These are phyloP conservation scores for Ascidia mentula DNA, from an alignment of 23 tunicate species.

Conservation along the genomic window DNA sequence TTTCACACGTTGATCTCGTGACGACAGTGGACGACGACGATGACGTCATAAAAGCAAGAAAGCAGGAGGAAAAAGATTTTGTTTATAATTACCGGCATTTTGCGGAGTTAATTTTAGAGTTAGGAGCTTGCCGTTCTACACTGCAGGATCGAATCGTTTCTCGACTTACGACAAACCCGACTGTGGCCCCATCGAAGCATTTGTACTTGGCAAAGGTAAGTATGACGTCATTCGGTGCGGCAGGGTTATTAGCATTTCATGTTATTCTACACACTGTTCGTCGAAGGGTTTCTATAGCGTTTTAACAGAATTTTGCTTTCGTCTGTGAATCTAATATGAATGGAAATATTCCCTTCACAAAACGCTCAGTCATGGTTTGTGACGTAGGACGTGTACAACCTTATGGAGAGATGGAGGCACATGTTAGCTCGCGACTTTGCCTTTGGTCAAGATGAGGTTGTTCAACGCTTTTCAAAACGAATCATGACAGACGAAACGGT, in stretches of 20 bases:
- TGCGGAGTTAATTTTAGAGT: constrained; percentile 54
- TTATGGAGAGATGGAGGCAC: constrained; percentile 84
- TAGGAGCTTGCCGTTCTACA: constrained; percentile 38
- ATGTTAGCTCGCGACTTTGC: constrained; percentile 64
- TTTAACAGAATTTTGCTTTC: no score
- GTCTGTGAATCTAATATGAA: no score
- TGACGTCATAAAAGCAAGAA: constrained; percentile 60
- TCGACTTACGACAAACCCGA: constrained; percentile 79
- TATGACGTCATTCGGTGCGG: no score
- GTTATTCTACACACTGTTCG: no score
- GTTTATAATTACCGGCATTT: constrained; percentile 49
- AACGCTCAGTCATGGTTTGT: no score
- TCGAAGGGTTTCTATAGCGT: no score
- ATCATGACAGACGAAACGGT: constrained; percentile 43
- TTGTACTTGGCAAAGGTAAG: constrained; percentile 76
- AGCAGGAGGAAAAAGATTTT: constrained; percentile 81
- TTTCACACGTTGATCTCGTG: constrained; percentile 63
- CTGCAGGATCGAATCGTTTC: constrained; percentile 68
- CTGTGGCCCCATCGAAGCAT: constrained; percentile 82
- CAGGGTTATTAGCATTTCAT: no score
- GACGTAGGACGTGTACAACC: constrained; percentile 76
- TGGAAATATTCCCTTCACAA: no score
- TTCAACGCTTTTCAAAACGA: constrained; percentile 59
- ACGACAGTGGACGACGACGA: constrained; percentile 83
- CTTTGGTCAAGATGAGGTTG: constrained; percentile 63